A percentile compares a stretch with the other conserved stretches of the same genome.
phyloP scores from a whole-genome alignment of 2,797 vertebrate species.

The Amniataba percoides region DNA sequence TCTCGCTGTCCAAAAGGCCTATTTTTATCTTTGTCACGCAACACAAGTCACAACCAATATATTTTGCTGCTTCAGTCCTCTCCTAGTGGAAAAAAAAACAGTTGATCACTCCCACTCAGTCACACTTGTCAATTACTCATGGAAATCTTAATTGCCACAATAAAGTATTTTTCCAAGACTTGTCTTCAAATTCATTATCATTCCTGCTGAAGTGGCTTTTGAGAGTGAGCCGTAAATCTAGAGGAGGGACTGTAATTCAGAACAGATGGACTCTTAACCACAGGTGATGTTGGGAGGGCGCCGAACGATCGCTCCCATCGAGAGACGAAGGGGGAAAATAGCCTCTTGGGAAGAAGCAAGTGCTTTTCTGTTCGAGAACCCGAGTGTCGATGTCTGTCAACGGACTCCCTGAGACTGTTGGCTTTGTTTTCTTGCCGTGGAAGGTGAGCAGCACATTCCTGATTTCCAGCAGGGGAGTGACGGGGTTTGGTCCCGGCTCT shows the following conservation, averaged over 20 bases:
- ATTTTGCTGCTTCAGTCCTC: constrained; percentile 50
- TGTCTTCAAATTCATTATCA: constrained; percentile 85
- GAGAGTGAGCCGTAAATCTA: constrained; percentile 80
- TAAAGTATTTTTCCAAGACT: constrained; percentile 82
- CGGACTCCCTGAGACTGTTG: constrained; percentile 38
- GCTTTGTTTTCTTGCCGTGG: constrained; percentile 63
- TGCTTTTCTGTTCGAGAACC: constrained; percentile 65
- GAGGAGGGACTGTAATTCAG: constrained; percentile 79
- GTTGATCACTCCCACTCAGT: constrained; percentile 64
- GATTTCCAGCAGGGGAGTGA: constrained; percentile 52
- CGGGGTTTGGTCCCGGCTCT: constrained; percentile 15
- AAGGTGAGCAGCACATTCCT: constrained; percentile 31
- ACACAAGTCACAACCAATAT: constrained; percentile 67
- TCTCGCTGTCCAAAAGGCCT: constrained; percentile 66
- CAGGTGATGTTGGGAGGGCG: constrained; percentile 83
- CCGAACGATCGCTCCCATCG: constrained; percentile 66
- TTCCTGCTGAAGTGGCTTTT: constrained; percentile 80
- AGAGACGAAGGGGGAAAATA: constrained; percentile 49
- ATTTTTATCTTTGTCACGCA: constrained; percentile 77
- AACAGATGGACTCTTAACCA: constrained; percentile 87
- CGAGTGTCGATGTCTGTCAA: constrained; percentile 68
- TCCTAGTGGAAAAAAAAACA: constrained; percentile 51
- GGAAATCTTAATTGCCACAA: constrained; percentile 82
- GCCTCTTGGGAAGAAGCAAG: constrained; percentile 60
- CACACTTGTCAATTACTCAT: constrained; percentile 78